These are phyloP conservation scores for Acanthopleura granulata DNA, from an alignment of 2,888 invertebrate species.

Conservation along the genomic window DNA sequence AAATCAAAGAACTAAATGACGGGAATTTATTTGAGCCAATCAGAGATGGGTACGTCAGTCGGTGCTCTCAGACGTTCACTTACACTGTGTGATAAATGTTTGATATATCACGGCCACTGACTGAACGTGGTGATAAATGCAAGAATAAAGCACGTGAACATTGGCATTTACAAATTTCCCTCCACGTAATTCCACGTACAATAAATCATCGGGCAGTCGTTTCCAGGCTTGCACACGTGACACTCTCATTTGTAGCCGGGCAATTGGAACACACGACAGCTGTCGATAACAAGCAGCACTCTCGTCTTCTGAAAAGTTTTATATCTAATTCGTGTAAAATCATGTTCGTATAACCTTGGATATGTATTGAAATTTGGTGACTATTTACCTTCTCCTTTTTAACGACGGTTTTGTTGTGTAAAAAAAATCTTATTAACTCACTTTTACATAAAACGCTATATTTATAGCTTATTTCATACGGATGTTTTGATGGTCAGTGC, in stretches of 20 bases:
- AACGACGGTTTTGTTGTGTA: no score
- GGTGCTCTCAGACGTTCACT: neutral
- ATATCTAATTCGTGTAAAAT: no score
- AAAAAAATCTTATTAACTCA: no score
- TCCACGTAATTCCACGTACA: neutral
- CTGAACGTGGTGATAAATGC: neutral
- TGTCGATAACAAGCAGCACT: no score
- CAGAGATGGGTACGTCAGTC: neutral
- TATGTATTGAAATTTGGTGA: no score
- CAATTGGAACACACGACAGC: neutral
- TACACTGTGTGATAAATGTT: neutral
- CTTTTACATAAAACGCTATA: no score
- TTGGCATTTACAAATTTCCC: conserved; percentile 5
- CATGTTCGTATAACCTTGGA: no score
- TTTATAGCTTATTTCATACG: no score
- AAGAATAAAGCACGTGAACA: conserved; percentile 8
- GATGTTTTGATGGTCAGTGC: no score
- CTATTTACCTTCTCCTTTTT: no score
- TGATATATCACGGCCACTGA: conserved; percentile 1
- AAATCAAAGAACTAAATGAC: neutral
- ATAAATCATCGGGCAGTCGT: neutral
- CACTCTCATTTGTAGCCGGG: neutral
- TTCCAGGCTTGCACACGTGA: neutral
- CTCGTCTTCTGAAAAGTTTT: no score
- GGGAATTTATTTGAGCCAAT: neutral